Percentiles rank a stretch among this genome's conserved stretches.
These are phyloP conservation scores for Mallateleia sp. DNA, from an alignment of 2,888 invertebrate genomes.

Conservation along the genomic window DNA sequence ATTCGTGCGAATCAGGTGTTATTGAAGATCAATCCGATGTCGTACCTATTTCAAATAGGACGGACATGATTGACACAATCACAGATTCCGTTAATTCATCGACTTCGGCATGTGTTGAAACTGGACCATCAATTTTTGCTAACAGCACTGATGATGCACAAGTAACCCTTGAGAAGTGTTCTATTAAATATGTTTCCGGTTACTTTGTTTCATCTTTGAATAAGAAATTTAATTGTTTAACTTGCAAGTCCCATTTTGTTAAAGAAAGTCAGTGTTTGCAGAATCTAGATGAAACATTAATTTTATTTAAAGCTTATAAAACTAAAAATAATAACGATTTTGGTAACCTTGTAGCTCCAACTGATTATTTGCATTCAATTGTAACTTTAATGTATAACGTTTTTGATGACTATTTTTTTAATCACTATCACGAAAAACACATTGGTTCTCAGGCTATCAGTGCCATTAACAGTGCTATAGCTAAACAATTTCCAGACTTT, in stretches of 20 bases:
- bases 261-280: background rate
- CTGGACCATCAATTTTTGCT: too few relatives aligned
- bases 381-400: constrained; percentile 1
- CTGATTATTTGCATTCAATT: background rate
- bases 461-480: background rate
- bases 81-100: too few relatives aligned
- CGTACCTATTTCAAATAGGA: too few relatives aligned
- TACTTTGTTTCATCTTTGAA: background rate
- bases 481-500: background rate
- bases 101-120: too few relatives aligned
- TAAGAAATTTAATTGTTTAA: background rate
- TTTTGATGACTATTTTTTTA: background rate
- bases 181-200: constrained; percentile 33
- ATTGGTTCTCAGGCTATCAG: background rate
- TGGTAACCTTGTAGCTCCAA: background rate
- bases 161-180: background rate
- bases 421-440: background rate
- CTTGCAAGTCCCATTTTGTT: background rate
- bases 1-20: too few relatives aligned
- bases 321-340: background rate
- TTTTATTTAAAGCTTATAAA: constrained; percentile 14
- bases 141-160: background rate
- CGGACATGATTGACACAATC: too few relatives aligned
- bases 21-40: too few relatives aligned
- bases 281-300: background rate